These are phyloP conservation scores for Hirtodrosophila trivittata DNA, from an alignment of 2,888 invertebrate species.

Conservation along the genomic window DNA sequence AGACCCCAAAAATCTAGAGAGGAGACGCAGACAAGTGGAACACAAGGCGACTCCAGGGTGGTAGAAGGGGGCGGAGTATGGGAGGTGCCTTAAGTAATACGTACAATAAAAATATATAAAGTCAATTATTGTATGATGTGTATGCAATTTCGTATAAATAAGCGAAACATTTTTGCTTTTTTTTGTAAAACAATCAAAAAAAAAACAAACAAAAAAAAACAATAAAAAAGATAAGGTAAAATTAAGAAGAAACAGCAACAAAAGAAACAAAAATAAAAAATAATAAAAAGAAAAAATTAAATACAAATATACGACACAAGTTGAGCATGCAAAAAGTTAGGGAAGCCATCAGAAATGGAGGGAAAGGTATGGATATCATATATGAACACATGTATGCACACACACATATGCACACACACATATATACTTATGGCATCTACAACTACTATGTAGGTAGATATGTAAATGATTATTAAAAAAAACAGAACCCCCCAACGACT, in stretches of 20 bases:
- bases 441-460: slow-evolving; percentile 19
- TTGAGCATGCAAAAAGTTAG: slow-evolving; percentile 42
- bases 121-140: slow-evolving; percentile 66
- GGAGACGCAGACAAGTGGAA: neutral
- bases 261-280: neutral
- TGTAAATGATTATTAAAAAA: slow-evolving; percentile 27
- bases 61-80: neutral
- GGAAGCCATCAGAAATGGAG: neutral
- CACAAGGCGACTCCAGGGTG: neutral
- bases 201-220: slow-evolving; percentile 12
- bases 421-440: slow-evolving; percentile 1
- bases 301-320: slow-evolving; percentile 36
- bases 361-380: slow-evolving; percentile 5
- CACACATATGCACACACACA: neutral
- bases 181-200: slow-evolving; percentile 57
- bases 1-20: neutral
- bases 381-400: slow-evolving; percentile 5
- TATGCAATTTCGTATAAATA: slow-evolving; percentile 70
- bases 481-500: slow-evolving; percentile 28
- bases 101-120: slow-evolving; percentile 36
- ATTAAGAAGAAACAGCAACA: slow-evolving; percentile 6
- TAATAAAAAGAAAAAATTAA: slow-evolving; percentile 27
- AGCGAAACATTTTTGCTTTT: slow-evolving; percentile 42
- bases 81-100: slow-evolving; percentile 25
- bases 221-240: slow-evolving; percentile 16